Conservation (phyloP, 2,797 vertebrate genomes). For the Danio choprae region DNA sequence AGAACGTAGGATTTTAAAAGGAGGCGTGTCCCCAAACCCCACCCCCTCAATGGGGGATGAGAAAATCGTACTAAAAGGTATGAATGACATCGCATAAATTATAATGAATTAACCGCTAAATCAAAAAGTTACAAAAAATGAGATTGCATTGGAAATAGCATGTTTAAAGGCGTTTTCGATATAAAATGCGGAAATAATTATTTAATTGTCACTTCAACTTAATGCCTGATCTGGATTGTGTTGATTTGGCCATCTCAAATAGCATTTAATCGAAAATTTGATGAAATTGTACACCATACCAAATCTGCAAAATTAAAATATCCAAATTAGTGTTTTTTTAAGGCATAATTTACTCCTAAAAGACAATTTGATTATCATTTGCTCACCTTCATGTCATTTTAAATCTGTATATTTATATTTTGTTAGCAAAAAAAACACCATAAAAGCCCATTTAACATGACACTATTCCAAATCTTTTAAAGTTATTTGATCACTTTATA, state of each 20-base stretch:
- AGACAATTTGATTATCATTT: background rate
- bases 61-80: too few species aligned
- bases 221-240: too few species aligned
- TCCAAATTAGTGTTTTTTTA: background rate
- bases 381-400: background rate
- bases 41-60: too few species aligned
- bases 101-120: too few species aligned
- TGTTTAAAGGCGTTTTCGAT: background rate
- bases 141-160: too few species aligned
- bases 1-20: too few species aligned
- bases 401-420: background rate
- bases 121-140: too few species aligned
- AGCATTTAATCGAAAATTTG: background rate
- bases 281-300: background rate
- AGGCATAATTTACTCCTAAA: background rate
- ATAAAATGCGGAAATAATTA: background rate
- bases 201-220: background rate
- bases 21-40: too few species aligned
- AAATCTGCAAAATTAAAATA: background rate
- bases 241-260: background rate
- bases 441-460: background rate
- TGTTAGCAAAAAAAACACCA: background rate
- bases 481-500: background rate
- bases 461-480: background rate
- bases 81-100: too few species aligned